Base-by-base conservation (phyloP, 1,140 invertebrate species). In the Belonocnema kinseyi region DNA sequence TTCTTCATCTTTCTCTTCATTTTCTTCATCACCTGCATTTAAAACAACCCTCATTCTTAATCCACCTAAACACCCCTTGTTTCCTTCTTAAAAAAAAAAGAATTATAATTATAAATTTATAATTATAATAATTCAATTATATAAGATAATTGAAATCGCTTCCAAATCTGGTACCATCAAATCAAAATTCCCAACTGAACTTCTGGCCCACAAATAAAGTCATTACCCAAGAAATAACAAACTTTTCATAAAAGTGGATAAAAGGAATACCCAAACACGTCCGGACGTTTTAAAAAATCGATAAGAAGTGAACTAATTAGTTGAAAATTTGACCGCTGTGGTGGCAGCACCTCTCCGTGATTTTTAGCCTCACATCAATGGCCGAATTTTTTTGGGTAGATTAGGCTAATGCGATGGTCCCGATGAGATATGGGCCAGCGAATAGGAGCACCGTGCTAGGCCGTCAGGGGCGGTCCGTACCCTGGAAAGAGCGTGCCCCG, bases 371-470 rank as follows among this genome's bases (percentile, higher is more conserved):
- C 85, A 86, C 89, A 87, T 90, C 86, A 88, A 91, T 91, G 89
- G 90, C 88, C 84, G 90, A 83, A 86, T 89, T 90, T 88, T 89
- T 90, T 86, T 84, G 80, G 77, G 75, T 85, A 90, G 88, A 90
- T 90, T 91, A 91, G 88, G 88, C 88, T 91, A 90, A 90, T 90
- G 88, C 89, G 88, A 88, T 85, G 86, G 86, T 86, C 87, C 86
- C 85, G 88, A 88, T 91, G 91, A 91, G 86, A 91, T 88, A 92
- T 92, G 89, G 90, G 85, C 91, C 87, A 90, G 87, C 91, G 89
- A 92, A 92, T 91, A 87, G 88, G 89, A 89, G 85, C 87, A 84
- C 90, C 81, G 81, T 84, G 82, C 81, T 82, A 81, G 86, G 82
- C 83, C 81, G 82, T 84, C 89, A 88, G 88, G 89, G 88, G 89